Conservation (phyloP, 2,113 vertebrate species). For the Phyllopteryx taeniolatus region DNA sequence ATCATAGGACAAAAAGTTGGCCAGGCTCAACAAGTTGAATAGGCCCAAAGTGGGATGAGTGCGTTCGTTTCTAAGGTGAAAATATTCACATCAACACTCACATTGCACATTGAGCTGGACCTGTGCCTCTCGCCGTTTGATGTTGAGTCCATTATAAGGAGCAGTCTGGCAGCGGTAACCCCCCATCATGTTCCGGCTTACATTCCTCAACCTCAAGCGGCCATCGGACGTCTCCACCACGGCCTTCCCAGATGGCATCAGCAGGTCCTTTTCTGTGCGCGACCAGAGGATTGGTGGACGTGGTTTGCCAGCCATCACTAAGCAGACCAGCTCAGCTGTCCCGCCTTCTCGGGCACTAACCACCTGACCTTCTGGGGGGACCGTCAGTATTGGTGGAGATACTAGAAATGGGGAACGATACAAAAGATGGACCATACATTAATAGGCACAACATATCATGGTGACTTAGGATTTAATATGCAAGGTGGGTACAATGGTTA, state of each 20-base stretch:
- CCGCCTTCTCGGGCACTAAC: constrained; percentile 87
- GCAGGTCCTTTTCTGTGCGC: constrained; percentile 85
- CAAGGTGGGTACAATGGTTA: not conserved
- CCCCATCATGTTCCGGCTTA: constrained; percentile 88
- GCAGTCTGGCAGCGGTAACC: constrained; percentile 93
- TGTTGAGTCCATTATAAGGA: constrained; percentile 95
- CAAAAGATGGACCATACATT: not conserved
- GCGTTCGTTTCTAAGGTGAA: not conserved
- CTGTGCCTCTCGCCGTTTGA: constrained; percentile 84
- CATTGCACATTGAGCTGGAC: constrained; percentile 94
- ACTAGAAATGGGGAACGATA: constrained; percentile 67
- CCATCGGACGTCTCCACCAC: constrained; percentile 83
- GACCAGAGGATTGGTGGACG: constrained; percentile 93
- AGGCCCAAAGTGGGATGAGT: not conserved
- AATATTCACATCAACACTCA: constrained; percentile 70
- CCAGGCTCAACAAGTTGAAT: not conserved
- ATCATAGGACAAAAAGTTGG: not conserved
- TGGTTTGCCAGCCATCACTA: constrained; percentile 87
- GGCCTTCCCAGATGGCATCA: constrained; percentile 81
- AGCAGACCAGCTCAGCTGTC: constrained; percentile 82
- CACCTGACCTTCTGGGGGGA: constrained; percentile 81
- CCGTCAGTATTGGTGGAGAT: constrained; percentile 82
- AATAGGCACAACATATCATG: not conserved
- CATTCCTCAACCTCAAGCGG: constrained; percentile 81
- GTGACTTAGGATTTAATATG: not conserved